Evolutionary conservation across 2,888 invertebrate genomes (phyloP), one percentile per base, ranked within the genome.

Genomic region (Bombyx huttoni): DNA sequence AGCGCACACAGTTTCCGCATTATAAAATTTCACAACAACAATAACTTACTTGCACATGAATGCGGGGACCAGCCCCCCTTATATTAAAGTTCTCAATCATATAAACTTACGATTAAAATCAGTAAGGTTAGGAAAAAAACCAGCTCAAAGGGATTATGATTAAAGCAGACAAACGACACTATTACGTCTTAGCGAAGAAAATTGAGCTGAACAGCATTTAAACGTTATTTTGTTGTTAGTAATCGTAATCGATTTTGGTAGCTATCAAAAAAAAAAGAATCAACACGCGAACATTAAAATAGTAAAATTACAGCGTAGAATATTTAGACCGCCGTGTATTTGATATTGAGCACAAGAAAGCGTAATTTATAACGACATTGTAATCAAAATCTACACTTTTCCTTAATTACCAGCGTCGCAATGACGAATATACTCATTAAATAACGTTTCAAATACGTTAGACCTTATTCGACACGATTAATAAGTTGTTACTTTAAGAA

Each of bases 341-440:
- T 73, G 75, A 82, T 80, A 79, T 88, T 88, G 87, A 88, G 87
- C 87, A 86, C 79, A 70, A 75, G 75, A 72, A 88, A 86, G 87
- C 86, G 80, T 85, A 82, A 71, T 68, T 70, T 69, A 72, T 62
- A 58, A 63, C 61, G 58, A 61, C 59, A 64, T 60, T 65, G 56
- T 67, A 60, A 62, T 40, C 63, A 71, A 65, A 59, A 62, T 64
- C 70, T 77, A 75, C 63, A 72, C 69, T 73, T 64, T 60, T 65
- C 68, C 73, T 76, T 77, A 77, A 63, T 68, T 81, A 85, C 86
- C 86, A 87, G 86, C 86, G 86, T 81, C 86, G 78, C 71, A 75
- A 55, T 74, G 85, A 86, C 86, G 85, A 84, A 78, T 78, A 78
- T 55, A 68, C 71, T 73, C 66, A 68, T 65, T 70, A 64, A 68